Evolutionary conservation across 1,140 invertebrate genomes (phyloP).

Genomic region (Eubasilissa regina): DNA sequence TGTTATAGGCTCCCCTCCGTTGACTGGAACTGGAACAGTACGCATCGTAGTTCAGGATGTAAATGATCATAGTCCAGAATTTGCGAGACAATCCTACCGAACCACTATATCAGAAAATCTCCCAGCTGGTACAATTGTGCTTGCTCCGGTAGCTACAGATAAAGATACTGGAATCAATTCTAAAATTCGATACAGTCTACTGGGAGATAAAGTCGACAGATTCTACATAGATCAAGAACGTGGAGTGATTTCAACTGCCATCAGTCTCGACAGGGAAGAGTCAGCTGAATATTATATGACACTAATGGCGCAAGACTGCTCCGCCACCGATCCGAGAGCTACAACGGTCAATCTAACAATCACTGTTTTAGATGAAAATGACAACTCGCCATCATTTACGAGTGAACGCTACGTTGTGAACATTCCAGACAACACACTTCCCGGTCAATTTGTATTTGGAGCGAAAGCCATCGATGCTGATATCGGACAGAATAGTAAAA

Average conservation of each 20-base stretch:
- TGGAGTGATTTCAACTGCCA: slow-evolving; percentile 82
- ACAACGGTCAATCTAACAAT: slow-evolving; percentile 88
- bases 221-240: slow-evolving; percentile 83
- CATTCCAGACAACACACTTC: slow-evolving; percentile 83
- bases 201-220: slow-evolving; percentile 84
- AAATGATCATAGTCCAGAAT: slow-evolving; percentile 93
- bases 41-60: slow-evolving; percentile 92
- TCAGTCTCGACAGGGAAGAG: slow-evolving; percentile 85
- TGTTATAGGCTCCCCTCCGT: slow-evolving; percentile 85
- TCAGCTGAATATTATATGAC: slow-evolving; percentile 84
- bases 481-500: slow-evolving; percentile 83
- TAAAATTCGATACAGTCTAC: slow-evolving; percentile 85
- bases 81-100: slow-evolving; percentile 84
- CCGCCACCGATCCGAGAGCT: slow-evolving; percentile 84
- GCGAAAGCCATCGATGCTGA: slow-evolving; percentile 87
- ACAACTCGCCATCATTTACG: slow-evolving; percentile 87
- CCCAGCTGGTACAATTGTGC: slow-evolving; percentile 80
- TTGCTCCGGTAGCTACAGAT: slow-evolving; percentile 83
- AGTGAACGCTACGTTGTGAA: slow-evolving; percentile 82
- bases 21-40: slow-evolving; percentile 91
- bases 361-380: slow-evolving; percentile 86
- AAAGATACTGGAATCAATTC: slow-evolving; percentile 88
- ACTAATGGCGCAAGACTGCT: slow-evolving; percentile 89
- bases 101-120: slow-evolving; percentile 85
- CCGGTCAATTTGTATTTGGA: slow-evolving; percentile 90